These are phyloP conservation scores for Phaetusa simplex DNA, from an alignment of 2,113 vertebrate genomes.

Conservation along the genomic window DNA sequence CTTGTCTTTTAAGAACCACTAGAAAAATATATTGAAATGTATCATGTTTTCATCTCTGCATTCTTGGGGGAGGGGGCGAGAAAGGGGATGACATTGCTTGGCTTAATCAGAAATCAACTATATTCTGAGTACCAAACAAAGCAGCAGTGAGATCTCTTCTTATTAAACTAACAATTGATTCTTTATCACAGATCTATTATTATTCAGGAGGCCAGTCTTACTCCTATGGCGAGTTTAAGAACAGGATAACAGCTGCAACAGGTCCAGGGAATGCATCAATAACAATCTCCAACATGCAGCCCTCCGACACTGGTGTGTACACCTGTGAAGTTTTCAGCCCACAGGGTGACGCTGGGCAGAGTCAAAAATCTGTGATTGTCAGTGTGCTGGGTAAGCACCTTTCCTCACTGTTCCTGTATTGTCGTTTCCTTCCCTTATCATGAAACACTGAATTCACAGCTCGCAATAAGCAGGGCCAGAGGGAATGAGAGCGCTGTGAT, in stretches of 20 bases:
- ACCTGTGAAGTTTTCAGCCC: constrained; percentile 83
- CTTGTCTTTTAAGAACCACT: background rate
- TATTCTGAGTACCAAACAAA: background rate
- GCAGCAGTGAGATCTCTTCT: background rate
- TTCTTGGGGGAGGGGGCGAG: background rate
- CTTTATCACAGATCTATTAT: constrained; percentile 76
- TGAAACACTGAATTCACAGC: background rate
- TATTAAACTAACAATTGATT: constrained; percentile 22
- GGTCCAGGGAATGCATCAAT: constrained; percentile 80
- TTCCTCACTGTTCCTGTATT: background rate
- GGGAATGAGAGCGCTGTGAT: background rate
- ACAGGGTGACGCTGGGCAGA: constrained; percentile 61
- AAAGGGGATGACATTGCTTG: background rate
- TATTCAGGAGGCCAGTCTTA: constrained; percentile 53
- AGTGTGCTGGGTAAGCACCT: constrained; percentile 78
- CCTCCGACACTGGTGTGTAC: constrained; percentile 81
- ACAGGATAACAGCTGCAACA: constrained; percentile 72
- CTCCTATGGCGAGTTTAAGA: constrained; percentile 58
- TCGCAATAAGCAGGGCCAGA: background rate
- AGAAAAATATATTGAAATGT: background rate
- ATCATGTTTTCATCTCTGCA: background rate
- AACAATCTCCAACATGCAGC: constrained; percentile 79
- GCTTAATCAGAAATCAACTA: background rate
- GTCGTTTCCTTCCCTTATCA: background rate
- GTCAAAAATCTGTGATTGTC: constrained; percentile 73